Conservation (phyloP, 2,113 vertebrate species). For the Cheirogaleus medius region DNA sequence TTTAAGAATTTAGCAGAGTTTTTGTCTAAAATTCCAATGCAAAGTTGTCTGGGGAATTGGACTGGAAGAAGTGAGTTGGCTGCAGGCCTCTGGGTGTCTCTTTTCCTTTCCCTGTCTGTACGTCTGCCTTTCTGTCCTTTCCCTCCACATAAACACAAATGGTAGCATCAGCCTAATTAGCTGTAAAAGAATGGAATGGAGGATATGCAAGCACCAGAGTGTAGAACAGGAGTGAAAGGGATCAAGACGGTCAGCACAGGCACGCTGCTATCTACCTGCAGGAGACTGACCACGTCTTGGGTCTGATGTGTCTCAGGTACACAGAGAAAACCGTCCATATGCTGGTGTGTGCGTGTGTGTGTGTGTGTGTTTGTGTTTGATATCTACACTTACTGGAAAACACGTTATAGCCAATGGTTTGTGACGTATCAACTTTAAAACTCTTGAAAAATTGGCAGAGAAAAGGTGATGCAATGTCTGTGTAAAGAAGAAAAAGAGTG, state of each 20-base stretch:
- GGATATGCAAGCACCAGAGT: neutral
- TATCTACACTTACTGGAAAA: neutral
- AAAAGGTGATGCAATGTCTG: neutral
- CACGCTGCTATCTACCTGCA: no score
- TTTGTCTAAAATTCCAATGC: neutral
- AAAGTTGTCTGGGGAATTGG: neutral
- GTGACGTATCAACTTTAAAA: neutral
- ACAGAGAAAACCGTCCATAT: neutral
- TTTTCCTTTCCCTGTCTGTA: no score
- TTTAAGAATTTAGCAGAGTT: neutral
- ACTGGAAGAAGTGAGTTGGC: neutral
- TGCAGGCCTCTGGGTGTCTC: fast-evolving
- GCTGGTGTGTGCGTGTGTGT: neutral
- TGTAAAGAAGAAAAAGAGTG: neutral
- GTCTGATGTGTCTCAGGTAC: neutral
- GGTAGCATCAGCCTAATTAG: neutral
- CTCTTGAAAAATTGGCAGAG: neutral
- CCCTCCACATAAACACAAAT: neutral
- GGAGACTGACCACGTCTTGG: neutral
- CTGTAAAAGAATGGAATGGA: neutral
- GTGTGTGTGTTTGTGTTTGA: neutral
- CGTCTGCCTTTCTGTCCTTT: neutral
- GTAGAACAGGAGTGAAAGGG: neutral
- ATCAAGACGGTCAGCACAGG: neutral
- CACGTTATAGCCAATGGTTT: neutral